phyloP scores from a whole-genome alignment of 2,888 invertebrate species.

The Acanthoscelides obtectus region DNA sequence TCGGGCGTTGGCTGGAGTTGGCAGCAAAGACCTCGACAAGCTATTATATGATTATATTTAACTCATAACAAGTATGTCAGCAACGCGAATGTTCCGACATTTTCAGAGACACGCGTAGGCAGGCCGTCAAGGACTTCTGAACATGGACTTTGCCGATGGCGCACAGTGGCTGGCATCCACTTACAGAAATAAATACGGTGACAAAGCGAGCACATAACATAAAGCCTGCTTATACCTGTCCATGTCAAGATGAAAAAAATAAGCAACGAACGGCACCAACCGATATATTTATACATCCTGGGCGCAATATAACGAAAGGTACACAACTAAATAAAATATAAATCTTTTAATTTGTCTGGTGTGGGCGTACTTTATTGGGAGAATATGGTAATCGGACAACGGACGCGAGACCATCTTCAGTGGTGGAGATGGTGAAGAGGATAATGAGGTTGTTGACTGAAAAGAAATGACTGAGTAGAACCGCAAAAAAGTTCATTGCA shows the following conservation, averaged over 20 bases:
- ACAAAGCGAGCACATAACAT: conserved; percentile 3
- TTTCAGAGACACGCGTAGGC: background rate
- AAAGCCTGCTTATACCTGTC: background rate
- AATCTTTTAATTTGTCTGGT: conserved; percentile 45
- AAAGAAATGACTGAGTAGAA: too few relatives aligned
- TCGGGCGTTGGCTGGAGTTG: too few relatives aligned
- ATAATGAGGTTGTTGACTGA: too few relatives aligned
- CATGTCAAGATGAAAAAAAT: conserved; percentile 2
- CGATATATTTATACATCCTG: conserved; percentile 35
- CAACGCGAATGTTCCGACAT: background rate
- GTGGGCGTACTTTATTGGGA: conserved; percentile 42
- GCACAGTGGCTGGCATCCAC: conserved; percentile 4
- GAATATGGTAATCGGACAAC: conserved; percentile 39
- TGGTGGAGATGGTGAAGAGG: conserved; percentile 5
- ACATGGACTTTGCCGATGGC: background rate
- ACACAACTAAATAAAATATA: conserved; percentile 38
- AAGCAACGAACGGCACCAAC: background rate
- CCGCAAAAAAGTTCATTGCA: too few relatives aligned
- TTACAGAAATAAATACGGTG: conserved; percentile 3
- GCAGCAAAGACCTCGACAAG: too few relatives aligned
- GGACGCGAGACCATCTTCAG: conserved; percentile 31
- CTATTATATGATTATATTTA: too few relatives aligned
- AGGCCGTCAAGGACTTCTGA: background rate
- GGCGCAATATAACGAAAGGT: conserved; percentile 26
- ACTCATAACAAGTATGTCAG: background rate